Evolutionary conservation across 2,113 vertebrate genomes (phyloP).

Genomic region (Neogobius melanostomus): DNA sequence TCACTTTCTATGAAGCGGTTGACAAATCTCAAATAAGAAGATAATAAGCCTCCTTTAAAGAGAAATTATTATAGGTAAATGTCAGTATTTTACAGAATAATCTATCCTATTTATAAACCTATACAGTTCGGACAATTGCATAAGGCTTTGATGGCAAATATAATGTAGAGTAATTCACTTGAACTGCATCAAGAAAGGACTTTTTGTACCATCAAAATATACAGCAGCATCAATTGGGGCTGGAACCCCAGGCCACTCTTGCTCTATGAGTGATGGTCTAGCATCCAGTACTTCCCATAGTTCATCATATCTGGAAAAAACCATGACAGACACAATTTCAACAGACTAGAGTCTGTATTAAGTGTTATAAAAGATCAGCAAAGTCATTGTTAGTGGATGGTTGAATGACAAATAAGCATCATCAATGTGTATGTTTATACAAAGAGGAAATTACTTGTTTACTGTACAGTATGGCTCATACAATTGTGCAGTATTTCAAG

Average conservation of each 20-base stretch:
- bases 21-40: no score
- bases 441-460: not conserved
- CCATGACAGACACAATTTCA: not conserved
- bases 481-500: no score
- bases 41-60: no score
- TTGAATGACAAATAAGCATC: not conserved
- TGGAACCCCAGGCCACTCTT: constrained; percentile 81
- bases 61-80: no score
- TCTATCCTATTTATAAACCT: no score
- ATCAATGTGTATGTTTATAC: not conserved
- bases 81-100: no score
- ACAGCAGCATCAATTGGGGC: constrained; percentile 80
- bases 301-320: constrained; percentile 78
- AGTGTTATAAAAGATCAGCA: not conserved
- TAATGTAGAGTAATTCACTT: not conserved
- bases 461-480: not conserved
- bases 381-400: not conserved
- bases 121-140: no score
- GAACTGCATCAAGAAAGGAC: not conserved
- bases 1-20: no score
- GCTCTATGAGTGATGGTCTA: constrained; percentile 72
- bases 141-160: no score
- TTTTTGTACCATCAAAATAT: constrained; percentile 39
- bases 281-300: constrained; percentile 73
- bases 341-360: no score